phyloP scores from a whole-genome alignment of 2,113 vertebrate species.

The Scytalopus superciliaris region DNA sequence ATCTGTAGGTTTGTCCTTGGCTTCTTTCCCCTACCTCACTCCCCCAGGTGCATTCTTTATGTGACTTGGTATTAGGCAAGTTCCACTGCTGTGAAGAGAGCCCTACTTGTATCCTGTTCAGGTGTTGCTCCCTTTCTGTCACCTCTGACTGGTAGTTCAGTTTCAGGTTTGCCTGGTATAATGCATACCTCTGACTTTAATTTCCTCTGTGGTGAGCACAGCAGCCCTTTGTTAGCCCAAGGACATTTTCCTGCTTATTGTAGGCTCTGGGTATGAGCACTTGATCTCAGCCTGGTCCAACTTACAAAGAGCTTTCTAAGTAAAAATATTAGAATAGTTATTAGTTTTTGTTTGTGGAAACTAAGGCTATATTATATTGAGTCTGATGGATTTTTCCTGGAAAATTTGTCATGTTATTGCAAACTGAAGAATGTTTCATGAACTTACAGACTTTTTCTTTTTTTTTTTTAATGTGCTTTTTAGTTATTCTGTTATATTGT shows the following conservation, averaged over 20 bases:
- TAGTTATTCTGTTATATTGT: background rate
- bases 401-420: background rate
- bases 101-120: background rate
- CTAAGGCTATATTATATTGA: background rate
- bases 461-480: background rate
- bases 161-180: background rate
- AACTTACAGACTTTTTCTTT: background rate
- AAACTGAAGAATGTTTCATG: background rate
- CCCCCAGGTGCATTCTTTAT: background rate
- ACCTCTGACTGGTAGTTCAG: background rate
- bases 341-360: background rate
- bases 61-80: background rate
- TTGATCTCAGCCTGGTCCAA: background rate
- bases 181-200: background rate
- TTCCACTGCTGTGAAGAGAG: background rate
- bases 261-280: background rate
- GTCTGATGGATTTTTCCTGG: background rate
- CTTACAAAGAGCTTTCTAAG: background rate
- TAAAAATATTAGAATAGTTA: background rate
- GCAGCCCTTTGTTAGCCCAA: background rate
- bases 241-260: background rate
- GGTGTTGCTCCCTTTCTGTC: background rate
- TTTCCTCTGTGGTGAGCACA: background rate
- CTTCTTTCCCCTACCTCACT: background rate
- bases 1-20: background rate